Percentiles rank a stretch among this genome's conserved stretches.
Conservation (phyloP, 2,113 vertebrate species). For the Colistium nudipinnis region DNA sequence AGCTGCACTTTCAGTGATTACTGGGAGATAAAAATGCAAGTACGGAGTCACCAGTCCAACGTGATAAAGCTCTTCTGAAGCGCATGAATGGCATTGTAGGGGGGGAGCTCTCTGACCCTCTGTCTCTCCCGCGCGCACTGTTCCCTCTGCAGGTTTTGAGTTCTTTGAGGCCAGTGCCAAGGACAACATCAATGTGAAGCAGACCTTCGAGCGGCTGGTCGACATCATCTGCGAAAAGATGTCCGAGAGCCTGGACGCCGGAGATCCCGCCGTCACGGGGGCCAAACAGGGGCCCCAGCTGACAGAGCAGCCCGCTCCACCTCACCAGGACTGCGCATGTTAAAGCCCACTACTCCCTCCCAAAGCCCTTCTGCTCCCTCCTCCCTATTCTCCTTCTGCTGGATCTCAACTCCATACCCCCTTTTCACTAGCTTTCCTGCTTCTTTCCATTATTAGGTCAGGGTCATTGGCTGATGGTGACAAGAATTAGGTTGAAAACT, state of each 20-base stretch:
- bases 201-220: constrained; percentile 96
- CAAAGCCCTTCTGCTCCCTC: constrained; percentile 7
- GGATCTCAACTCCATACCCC: constrained; percentile 47
- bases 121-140: background rate
- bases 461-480: constrained; percentile 22
- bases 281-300: constrained; percentile 90
- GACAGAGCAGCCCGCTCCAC: constrained; percentile 87
- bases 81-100: too few species aligned
- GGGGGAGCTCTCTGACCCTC: background rate
- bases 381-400: constrained; percentile 35
- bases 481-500: constrained; percentile 43
- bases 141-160: constrained; percentile 88
- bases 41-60: too few species aligned
- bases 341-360: constrained; percentile 75
- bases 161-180: constrained; percentile 98
- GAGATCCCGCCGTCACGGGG: constrained; percentile 84
- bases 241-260: constrained; percentile 93
- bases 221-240: constrained; percentile 99
- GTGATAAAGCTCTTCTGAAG: too few species aligned
- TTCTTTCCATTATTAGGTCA: constrained; percentile 32
- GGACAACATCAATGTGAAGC: constrained; percentile 97
- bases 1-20: too few species aligned
- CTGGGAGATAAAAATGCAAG: too few species aligned
- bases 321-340: constrained; percentile 94
- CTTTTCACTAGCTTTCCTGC: constrained; percentile 40